Percentiles rank a stretch among this genome's conserved stretches.
phyloP scores from a whole-genome alignment of 2,797 vertebrate genomes.

The Buphagus erythrorhynchus region DNA sequence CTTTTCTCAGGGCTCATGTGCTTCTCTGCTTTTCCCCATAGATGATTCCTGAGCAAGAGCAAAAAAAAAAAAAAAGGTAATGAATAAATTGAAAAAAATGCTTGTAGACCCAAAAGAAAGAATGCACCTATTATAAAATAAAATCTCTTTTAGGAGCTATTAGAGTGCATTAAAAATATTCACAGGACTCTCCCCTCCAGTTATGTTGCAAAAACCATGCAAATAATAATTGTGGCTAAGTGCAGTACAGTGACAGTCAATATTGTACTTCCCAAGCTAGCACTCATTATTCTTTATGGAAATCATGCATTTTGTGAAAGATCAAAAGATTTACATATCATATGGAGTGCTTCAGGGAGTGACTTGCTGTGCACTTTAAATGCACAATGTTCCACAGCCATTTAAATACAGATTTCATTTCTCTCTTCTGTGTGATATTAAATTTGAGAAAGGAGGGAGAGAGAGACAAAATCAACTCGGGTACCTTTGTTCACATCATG shows the following conservation, averaged over 20 bases:
- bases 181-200: conserved; percentile 74
- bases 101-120: conserved; percentile 61
- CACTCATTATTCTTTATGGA: conserved; percentile 79
- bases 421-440: conserved; percentile 71
- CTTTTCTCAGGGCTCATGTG: background rate
- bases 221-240: conserved; percentile 80
- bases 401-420: conserved; percentile 79
- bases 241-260: conserved; percentile 76
- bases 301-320: conserved; percentile 81
- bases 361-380: conserved; percentile 82
- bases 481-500: conserved; percentile 68
- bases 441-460: conserved; percentile 47
- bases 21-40: background rate
- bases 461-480: conserved; percentile 48
- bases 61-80: background rate
- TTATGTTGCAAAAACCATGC: conserved; percentile 74
- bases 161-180: conserved; percentile 74
- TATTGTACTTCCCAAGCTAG: conserved; percentile 79
- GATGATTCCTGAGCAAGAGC: conserved; percentile 32
- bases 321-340: conserved; percentile 85
- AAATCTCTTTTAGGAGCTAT: conserved; percentile 75
- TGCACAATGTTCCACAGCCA: conserved; percentile 72
- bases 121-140: conserved; percentile 73
- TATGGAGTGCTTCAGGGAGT: conserved; percentile 82
- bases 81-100: conserved; percentile 52